Evolutionary conservation across 30 jellyfish, hydroid and myxozoan species (phyloP), one percentile per base, ranked within the genome.

Genomic region (Clytia hemisphaerica): DNA sequence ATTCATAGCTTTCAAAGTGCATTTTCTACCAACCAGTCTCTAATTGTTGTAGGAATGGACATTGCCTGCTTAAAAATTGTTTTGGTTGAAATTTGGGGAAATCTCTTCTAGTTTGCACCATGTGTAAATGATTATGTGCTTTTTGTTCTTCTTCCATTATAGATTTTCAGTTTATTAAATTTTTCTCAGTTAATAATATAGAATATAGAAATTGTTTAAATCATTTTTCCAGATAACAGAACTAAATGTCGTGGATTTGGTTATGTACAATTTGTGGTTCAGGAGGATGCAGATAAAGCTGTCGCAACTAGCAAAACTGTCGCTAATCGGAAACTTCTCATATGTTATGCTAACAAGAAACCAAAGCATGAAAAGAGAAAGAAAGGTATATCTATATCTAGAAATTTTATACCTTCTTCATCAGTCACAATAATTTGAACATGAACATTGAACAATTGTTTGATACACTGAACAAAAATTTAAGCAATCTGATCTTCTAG

Each of bases 201-300:
- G n/a, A n/a, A n/a, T n/a, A n/a, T n/a, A n/a, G n/a, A n/a, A n/a
- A n/a, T n/a, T n/a, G n/a, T n/a, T n/a, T n/a, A n/a, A n/a, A n/a
- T n/a, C n/a, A 14, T 14, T 55, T 6, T 71, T 63, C 21, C 30
- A 84, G 95, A 84, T 77, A 69, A 83, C 33, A 80, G 83, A 25
- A 69, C 65, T 45, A 30, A 48, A 61, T 91, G 99, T 71, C 72
- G 99, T 18, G 99, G 99, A 35, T 91, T 91, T 91, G 99, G 99
- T 3, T 91, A 91, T 82, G 95, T 91, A 34, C 82, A 82, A 24
- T 91, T 70, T 72, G 99, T 67, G 15, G 33, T 66, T 37, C 87
- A 76, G 33, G 94, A 83, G 16, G 99, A 91, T 67, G 95, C 99
- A 7, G 91, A 63, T n/a, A 91, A 76, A 49, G 99, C 92, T 36